These are phyloP conservation scores for Oeneis ivallda DNA, from an alignment of 2,888 invertebrate species.

Conservation along the genomic window DNA sequence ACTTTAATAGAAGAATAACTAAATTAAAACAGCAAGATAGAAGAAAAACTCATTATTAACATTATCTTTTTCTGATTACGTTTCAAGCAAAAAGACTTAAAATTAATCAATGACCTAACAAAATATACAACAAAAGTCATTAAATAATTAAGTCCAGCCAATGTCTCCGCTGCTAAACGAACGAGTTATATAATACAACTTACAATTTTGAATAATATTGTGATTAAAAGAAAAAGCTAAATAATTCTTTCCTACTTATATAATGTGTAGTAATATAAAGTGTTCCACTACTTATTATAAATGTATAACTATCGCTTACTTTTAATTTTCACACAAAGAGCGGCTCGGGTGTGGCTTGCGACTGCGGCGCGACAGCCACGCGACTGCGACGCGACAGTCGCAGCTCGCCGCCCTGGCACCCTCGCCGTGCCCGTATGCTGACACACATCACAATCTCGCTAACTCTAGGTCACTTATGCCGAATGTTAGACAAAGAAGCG, in stretches of 20 bases:
- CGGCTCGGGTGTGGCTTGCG: conserved; percentile 48
- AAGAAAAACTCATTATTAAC: conserved; percentile 78
- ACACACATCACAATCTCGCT: conserved; percentile 67
- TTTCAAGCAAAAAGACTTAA: conserved; percentile 74
- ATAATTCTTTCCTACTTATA: conserved; percentile 82
- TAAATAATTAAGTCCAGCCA: conserved; percentile 79
- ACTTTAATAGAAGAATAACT: conserved; percentile 82
- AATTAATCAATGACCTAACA: conserved; percentile 83
- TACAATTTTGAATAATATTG: conserved; percentile 82
- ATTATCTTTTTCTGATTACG: conserved; percentile 76
- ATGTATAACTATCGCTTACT: conserved; percentile 79
- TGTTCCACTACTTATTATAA: conserved; percentile 78
- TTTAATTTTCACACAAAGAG: conserved; percentile 78
- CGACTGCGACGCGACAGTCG: conserved; percentile 29
- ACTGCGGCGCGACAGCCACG: conserved; percentile 15
- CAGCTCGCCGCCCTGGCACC: conserved; percentile 42
- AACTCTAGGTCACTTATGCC: conserved; percentile 69
- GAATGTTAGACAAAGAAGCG: conserved; percentile 73
- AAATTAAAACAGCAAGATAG: conserved; percentile 82
- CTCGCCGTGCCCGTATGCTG: conserved; percentile 53
- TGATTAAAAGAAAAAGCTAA: conserved; percentile 80
- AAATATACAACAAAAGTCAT: conserved; percentile 83
- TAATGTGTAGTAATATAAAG: conserved; percentile 81
- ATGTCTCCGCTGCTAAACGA: conserved; percentile 73
- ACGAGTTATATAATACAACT: conserved; percentile 78